Percentiles rank a stretch among this genome's conserved stretches.
Evolutionary conservation across 2,113 vertebrate genomes (phyloP).

Genomic region (Acrocephalus kingi): DNA sequence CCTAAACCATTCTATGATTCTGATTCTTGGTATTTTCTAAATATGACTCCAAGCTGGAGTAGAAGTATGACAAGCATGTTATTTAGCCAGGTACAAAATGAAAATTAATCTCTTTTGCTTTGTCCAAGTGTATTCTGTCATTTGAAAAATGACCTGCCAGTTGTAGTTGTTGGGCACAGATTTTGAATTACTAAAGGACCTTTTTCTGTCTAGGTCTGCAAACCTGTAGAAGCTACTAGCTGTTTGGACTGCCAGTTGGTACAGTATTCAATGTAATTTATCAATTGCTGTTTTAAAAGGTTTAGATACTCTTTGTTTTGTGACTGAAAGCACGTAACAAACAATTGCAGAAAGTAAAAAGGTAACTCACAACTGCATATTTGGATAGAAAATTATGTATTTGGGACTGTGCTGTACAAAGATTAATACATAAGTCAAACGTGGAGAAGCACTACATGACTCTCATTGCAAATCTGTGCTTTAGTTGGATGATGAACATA

Average conservation of each 20-base stretch:
- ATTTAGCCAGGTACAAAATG: not conserved
- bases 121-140: not conserved
- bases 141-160: not conserved
- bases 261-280: not conserved
- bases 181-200: not conserved
- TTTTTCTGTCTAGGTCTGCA: not conserved
- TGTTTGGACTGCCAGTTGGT: not conserved
- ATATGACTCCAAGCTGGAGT: not conserved
- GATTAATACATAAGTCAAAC: not conserved
- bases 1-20: not conserved
- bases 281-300: accelerated
- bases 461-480: not conserved
- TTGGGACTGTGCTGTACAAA: not conserved
- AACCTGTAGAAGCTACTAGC: not conserved
- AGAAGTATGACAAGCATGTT: not conserved
- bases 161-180: not conserved
- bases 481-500: not conserved
- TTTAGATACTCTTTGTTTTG: not conserved
- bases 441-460: not conserved
- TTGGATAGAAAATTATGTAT: not conserved
- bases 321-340: not conserved
- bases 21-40: not conserved
- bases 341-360: not conserved
- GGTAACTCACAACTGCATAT: not conserved
- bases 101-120: not conserved